Evolutionary conservation across 2,113 vertebrate species (phyloP), one percentile per base, ranked within the genome.

Genomic region (Zosterops pallidus): DNA sequence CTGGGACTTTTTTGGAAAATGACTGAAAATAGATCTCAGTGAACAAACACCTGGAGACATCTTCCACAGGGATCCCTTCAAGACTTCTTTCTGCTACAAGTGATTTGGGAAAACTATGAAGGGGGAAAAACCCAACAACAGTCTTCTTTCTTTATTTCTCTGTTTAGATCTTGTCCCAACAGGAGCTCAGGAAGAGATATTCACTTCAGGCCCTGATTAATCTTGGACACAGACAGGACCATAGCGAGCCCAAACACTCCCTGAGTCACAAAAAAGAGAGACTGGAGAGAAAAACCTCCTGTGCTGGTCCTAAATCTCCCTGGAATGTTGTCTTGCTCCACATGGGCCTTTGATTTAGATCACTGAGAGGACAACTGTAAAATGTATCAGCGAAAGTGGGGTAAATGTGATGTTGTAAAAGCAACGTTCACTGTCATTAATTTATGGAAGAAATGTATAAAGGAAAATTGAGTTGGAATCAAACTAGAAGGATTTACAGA

Each of bases 121-220:
- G 5, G 19, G 15, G 0, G 33, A 49, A 59, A 9, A 9, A 2
- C 23, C 6, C 11, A 35, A 41, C n/a, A 35, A 20, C 8, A 28
- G 7, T 28, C 2, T 10, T 46, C 11, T 60, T 84, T 55, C 22
- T 80, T 86, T 41, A 55, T 19, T 57, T 47, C 50, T 65, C 22
- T 83, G 23, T 65, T 94, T 37, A 49, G 19, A 22, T 68, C 29
- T 95, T 57, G 33, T n/a, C 46, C 65, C 37, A 74, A 10, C 5
- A 52, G n/a, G 16, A 63, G 33, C 35, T 83, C 49, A 55, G 19
- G 16, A 78, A 9, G 9, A 76, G 11, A 37, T 50, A 33, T 2
- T 65, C 37, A 55, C 8, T 5, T 57, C 9, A 24, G 46, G 55
- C n/a, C 6, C 22, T 56, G 11, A 33, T 16, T 90, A 7, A 14